Evolutionary conservation across 2,797 vertebrate genomes (phyloP), one percentile per base, ranked within the genome.

Genomic region (Bovichtus variegatus): DNA sequence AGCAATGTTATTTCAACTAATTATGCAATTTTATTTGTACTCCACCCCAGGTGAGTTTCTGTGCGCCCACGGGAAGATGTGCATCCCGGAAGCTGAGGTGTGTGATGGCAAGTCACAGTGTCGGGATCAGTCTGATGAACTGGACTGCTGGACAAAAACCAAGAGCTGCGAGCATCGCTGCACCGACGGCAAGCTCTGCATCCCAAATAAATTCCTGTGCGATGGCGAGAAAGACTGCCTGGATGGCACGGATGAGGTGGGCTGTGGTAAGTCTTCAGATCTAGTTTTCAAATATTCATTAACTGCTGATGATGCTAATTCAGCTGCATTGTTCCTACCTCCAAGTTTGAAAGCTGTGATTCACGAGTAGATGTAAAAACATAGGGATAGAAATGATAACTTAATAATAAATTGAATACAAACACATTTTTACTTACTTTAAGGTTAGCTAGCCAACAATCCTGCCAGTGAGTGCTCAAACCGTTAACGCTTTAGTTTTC

Each of bases 91-190:
- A 0, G 83, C 47, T 0, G 90, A 94, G 49, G 95, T 54, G 70
- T 98, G 97, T 0, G 96, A 98, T 0, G 97, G 97, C 1, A 91
- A 86, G 3, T 62, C 78, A 0, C 96, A 98, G 31, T 98, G 97
- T 68, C 82, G 31, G 0, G 97, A 99, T 0, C 92, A 84, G 9
- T 99, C 97, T 0, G 97, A 99, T 3, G 97, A 98, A 83, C 2
- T 5, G 0, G 76, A 87, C 83, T 98, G 97, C 87, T 93, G 92
- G 87, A 76, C 65, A 21, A 84, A 57, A 25, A 89, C 87, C 0
- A 91, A 87, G 19, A 92, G 92, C 13, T 99, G 97, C 0, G 92
- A 95, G 64, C 84, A 95, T 58, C 94, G 12, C 9, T 99, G 97
- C 5, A 91, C 95, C 0, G 63, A 94, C 5, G 80, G 85, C 31